Evolutionary conservation across 2,888 invertebrate genomes (phyloP), one percentile per base, ranked within the genome.

Genomic region (Cheiracanthium punctorium): DNA sequence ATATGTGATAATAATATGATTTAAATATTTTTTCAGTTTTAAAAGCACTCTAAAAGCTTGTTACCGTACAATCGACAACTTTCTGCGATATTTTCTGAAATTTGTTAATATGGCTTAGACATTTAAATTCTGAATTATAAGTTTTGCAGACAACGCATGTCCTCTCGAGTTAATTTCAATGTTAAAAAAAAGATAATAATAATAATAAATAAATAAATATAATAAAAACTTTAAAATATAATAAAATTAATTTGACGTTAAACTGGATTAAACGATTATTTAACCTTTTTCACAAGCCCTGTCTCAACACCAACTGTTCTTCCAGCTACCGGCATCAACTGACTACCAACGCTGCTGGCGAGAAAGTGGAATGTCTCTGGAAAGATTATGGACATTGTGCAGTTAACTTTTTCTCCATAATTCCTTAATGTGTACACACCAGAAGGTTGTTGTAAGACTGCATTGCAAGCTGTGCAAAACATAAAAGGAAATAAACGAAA

Each of bases 351-450:
- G 90, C 95, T 95, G 67, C 96, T 93, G 79, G 95, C 94, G 72
- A 95, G 92, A 1, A 97, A 92, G 65, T 94, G 94, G 0, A 97
- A 94, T 28, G 94, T 94, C 4, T 96, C 95, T 0, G 97, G 96
- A 90, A 95, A 96, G 33, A 97, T 93, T 0, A 96, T 95, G 20
- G 96, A 94, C 84, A 97, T 92, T 37, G 96, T 96, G 91, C 97
- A 98, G 92, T 97, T 98, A 74, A 94, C 94, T 29, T 94, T 93
- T 88, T 94, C 94, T 0, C 97, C 97, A 90, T 95, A 96, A 92
- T 97, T 98, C 84, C 95, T 94, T 88, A 98, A 92, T 1, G 96
- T 96, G 91, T 95, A 95, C 70, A 95, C 94, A 17, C 95, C 95
- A 74, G 94, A 94, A 8, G 94, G 93, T 65, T 95, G 95, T 91